Percentiles rank a stretch among this genome's conserved stretches.
phyloP scores from a whole-genome alignment of 2,888 invertebrate species.

The Volucella zonaria region DNA sequence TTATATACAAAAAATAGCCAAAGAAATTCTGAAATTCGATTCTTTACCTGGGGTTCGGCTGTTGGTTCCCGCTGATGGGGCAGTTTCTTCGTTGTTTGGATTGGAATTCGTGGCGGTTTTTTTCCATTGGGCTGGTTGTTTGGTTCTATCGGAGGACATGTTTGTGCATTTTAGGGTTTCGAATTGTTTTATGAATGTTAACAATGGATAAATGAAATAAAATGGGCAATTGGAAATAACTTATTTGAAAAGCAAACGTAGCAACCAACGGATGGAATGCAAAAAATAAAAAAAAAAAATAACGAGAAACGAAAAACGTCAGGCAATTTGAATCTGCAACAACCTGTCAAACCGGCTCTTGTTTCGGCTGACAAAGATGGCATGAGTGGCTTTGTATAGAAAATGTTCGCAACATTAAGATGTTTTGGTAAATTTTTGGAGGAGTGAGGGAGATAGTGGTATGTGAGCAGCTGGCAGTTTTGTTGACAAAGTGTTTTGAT shows the following conservation, averaged over 20 bases:
- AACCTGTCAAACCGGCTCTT: slow-evolving; percentile 72
- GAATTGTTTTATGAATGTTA: slow-evolving; percentile 2
- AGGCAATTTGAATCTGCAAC: slow-evolving; percentile 67
- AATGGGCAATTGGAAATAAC: not conserved
- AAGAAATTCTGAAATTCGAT: slow-evolving; percentile 18
- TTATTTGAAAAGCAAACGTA: slow-evolving; percentile 46
- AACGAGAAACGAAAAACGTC: slow-evolving; percentile 37
- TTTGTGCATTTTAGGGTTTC: slow-evolving; percentile 30
- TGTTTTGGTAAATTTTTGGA: slow-evolving; percentile 49
- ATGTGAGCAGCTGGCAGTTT: slow-evolving; percentile 13
- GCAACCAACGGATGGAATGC: slow-evolving; percentile 58
- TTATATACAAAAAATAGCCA: slow-evolving; percentile 1
- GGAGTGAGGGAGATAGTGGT: slow-evolving; percentile 23
- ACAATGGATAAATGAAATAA: slow-evolving; percentile 2
- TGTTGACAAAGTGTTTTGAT: slow-evolving; percentile 45
- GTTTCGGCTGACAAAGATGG: slow-evolving; percentile 36
- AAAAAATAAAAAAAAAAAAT: slow-evolving; percentile 35
- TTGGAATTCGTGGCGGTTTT: slow-evolving; percentile 37
- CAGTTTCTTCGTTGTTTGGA: slow-evolving; percentile 51
- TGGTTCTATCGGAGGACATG: slow-evolving; percentile 53
- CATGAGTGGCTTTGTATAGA: slow-evolving; percentile 1
- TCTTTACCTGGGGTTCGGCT: slow-evolving; percentile 56
- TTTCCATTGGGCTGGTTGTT: slow-evolving; percentile 44
- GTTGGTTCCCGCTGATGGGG: slow-evolving; percentile 56
- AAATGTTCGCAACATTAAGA: slow-evolving; percentile 47